phyloP scores from a whole-genome alignment of 2,797 vertebrate species.

The Darevskia nairensis region DNA sequence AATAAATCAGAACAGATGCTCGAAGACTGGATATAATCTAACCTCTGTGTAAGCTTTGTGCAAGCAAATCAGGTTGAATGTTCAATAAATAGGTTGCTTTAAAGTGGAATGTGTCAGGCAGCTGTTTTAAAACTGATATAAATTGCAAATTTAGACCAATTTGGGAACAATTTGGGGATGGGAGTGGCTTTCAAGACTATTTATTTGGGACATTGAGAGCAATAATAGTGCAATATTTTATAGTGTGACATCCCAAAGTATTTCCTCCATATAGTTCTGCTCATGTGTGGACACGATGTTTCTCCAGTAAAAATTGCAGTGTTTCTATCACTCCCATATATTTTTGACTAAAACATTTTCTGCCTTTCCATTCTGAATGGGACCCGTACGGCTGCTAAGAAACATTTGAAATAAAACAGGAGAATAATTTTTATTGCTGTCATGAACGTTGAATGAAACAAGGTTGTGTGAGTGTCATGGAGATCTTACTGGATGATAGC shows the following conservation, averaged over 20 bases:
- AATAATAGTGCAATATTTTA: background rate
- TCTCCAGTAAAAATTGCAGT: background rate
- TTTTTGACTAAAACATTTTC: background rate
- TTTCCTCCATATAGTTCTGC: background rate
- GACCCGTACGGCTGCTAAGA: background rate
- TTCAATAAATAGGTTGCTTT: too few species aligned
- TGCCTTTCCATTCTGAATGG: background rate
- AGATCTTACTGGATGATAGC: background rate
- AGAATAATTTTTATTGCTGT: background rate
- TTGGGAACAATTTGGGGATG: background rate
- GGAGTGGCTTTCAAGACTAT: background rate
- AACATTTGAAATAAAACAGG: background rate
- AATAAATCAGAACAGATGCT: too few species aligned
- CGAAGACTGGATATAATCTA: too few species aligned
- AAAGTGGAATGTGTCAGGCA: background rate
- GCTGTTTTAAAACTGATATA: background rate
- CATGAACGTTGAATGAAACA: background rate
- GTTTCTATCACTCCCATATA: background rate
- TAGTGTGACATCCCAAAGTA: background rate
- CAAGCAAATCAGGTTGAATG: too few species aligned
- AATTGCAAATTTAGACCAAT: background rate
- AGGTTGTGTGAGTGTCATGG: background rate
- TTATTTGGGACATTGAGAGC: background rate
- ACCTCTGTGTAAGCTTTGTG: too few species aligned
- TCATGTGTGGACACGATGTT: background rate